Evolutionary conservation across 30 jellyfish, hydroid and myxozoan genomes (phyloP).

Genomic region (Mastigias papua): DNA sequence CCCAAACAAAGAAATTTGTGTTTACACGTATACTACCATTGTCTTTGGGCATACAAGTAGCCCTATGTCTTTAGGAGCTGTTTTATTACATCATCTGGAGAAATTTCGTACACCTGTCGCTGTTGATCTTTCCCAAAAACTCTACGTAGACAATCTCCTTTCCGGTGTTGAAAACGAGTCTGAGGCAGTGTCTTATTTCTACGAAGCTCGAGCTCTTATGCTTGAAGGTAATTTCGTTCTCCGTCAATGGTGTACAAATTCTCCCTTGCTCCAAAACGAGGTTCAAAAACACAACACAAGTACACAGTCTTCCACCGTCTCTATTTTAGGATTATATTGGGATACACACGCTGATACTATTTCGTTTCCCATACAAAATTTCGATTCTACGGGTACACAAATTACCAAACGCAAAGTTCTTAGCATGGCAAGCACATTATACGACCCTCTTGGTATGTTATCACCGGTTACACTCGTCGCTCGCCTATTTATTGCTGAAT

Average conservation of each 20-base stretch:
- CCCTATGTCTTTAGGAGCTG: constrained; percentile 63
- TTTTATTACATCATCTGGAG: constrained; percentile 18
- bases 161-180: constrained; percentile 45
- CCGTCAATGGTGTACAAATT: constrained; percentile 24
- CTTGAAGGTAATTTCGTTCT: constrained; percentile 5
- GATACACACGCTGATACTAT: background rate
- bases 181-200: background rate
- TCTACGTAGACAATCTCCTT: constrained; percentile 45
- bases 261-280: background rate
- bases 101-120: constrained; percentile 31
- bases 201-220: constrained; percentile 9
- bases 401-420: background rate
- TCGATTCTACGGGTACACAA: background rate
- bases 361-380: background rate
- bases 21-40: no score
- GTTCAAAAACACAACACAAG: background rate
- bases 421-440: background rate
- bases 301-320: constrained; percentile 13
- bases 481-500: no score
- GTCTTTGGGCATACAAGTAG: no score
- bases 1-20: no score
- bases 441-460: background rate
- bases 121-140: constrained; percentile 36
- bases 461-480: no score
- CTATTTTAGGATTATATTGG: constrained; percentile 15